These are phyloP conservation scores for Lamprologus callipterus DNA, from an alignment of 2,113 vertebrate species.

Conservation along the genomic window DNA sequence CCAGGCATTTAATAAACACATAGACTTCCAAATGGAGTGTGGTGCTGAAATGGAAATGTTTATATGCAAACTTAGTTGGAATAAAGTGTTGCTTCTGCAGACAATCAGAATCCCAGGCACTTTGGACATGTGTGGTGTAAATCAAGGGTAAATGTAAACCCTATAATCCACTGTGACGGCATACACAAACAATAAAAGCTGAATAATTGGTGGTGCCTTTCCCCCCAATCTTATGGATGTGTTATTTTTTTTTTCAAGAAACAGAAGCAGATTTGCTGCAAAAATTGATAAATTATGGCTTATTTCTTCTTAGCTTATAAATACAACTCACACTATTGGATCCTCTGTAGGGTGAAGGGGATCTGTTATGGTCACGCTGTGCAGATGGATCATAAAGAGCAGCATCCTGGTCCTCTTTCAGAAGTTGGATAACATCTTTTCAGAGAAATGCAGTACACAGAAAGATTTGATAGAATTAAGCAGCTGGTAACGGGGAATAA, in stretches of 20 bases:
- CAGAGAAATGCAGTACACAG: background rate
- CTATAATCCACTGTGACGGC: background rate
- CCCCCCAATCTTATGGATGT: background rate
- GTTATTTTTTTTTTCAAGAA: background rate
- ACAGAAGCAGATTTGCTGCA: background rate
- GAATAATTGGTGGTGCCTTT: background rate
- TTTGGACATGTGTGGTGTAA: background rate
- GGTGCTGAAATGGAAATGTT: slow-evolving; percentile 28
- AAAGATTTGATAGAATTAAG: background rate
- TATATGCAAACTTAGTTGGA: background rate
- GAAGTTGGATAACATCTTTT: background rate
- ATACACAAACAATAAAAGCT: background rate
- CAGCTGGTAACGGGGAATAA: background rate
- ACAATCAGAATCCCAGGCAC: background rate
- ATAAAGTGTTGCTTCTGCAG: background rate
- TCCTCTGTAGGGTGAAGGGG: slow-evolving; percentile 12
- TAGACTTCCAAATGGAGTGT: background rate
- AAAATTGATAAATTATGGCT: background rate
- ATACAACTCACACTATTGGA: slow-evolving; percentile 33
- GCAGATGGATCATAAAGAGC: background rate
- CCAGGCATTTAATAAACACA: slow-evolving; percentile 10
- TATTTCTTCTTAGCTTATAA: background rate
- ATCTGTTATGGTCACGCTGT: background rate
- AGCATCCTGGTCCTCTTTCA: background rate
- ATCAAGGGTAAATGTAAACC: background rate